phyloP scores from a whole-genome alignment of 2,113 vertebrate genomes.

The Ochotona curzoniae region DNA sequence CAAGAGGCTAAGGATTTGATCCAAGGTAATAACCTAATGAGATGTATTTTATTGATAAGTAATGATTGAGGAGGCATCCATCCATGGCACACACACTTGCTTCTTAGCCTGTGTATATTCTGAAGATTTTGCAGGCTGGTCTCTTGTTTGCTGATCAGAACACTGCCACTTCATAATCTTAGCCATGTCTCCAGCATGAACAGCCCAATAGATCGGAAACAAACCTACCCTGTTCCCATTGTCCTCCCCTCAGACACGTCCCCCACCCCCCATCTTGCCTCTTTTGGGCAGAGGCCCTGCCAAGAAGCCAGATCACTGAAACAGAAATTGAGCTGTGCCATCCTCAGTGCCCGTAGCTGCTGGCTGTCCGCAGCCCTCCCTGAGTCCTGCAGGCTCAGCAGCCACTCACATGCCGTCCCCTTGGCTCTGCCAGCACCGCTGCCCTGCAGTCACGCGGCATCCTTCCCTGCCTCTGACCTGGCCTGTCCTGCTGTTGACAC shows the following conservation, averaged over 20 bases:
- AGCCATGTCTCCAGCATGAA: rapidly evolving
- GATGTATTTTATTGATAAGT: not conserved
- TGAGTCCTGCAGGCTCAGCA: rapidly evolving
- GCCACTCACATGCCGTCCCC: rapidly evolving
- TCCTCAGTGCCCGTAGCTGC: not conserved
- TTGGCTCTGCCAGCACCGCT: not conserved
- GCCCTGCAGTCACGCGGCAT: not conserved
- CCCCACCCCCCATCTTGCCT: not conserved
- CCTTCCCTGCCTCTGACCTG: not conserved
- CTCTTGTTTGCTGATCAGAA: not conserved
- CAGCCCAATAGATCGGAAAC: not conserved
- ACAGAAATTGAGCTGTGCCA: not conserved
- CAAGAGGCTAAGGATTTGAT: slow-evolving; percentile 98
- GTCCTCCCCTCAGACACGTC: not conserved
- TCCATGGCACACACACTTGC: not conserved
- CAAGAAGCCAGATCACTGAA: not conserved
- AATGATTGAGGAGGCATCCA: not conserved
- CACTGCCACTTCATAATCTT: not conserved
- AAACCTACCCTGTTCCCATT: not conserved
- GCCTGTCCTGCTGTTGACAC: rapidly evolving
- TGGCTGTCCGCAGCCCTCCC: rapidly evolving
- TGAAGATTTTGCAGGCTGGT: not conserved
- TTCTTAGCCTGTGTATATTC: not conserved
- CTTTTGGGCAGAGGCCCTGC: not conserved
- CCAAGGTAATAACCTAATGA: slow-evolving; percentile 88